Evolutionary conservation across 2,888 invertebrate genomes (phyloP), one percentile per base, ranked within the genome.

Genomic region (Macrosoma leucophasiata): DNA sequence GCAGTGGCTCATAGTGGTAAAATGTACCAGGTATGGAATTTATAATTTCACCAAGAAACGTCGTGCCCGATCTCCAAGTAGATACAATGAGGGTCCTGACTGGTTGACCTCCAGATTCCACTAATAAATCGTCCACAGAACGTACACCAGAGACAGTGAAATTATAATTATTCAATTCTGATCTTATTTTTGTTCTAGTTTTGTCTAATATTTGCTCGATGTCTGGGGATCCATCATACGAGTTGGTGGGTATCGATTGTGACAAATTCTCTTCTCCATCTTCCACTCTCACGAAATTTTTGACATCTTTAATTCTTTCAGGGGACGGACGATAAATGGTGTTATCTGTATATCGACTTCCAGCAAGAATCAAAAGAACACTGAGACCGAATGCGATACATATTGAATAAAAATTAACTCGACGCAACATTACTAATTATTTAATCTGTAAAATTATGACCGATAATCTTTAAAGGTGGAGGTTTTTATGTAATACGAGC

Each of bases 61-160:
- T 95, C 11, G 95, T 95, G 4, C 96, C 96, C 3, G 94, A 94
- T 50, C 96, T 87, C 94, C 95, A 96, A 8, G 94, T 94, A n/a
- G 95, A 93, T 39, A 95, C 77, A 46, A 96, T 90, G 26, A 95
- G 70, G 66, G 90, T 94, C 45, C 91, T 86, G 36, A 93, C 62
- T 3, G 95, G 95, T 36, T 78, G 85, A 8, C 94, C 94, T 22
- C 88, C 88, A 21, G 87, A 84, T 50, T 90, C 91, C 50, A 90
- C 79, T 1, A 91, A 86, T 55, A 92, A 86, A 55, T 93, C 90
- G 34, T 88, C 84, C 40, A 93, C 65, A 41, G 87, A 87, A 42
- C 82, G 78, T 33, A 68, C 73, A 38, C 74, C 73, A 43, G 76
- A 71, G 41, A 63, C 49, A 24, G 68, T 66, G 39, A 70, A 72